Percentiles rank a stretch among this genome's conserved stretches.
Evolutionary conservation across 1,140 invertebrate species (phyloP).

Genomic region (Drosophila erecta): DNA sequence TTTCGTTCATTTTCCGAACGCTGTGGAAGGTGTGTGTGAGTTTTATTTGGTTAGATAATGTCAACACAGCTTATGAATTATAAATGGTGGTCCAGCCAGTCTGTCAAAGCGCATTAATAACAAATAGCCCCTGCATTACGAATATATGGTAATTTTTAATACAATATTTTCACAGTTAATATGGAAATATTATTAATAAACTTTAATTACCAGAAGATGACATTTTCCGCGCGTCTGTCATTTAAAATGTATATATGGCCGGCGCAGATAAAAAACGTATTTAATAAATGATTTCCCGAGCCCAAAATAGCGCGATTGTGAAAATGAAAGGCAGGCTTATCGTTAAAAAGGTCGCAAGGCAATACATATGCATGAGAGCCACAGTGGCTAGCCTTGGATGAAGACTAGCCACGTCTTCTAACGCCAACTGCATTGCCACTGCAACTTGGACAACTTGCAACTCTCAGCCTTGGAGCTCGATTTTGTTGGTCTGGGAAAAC

Average conservation of each 20-base stretch:
- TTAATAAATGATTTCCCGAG: conserved; percentile 22
- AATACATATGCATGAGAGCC: neutral
- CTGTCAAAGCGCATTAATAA: conserved; percentile 65
- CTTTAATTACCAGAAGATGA: conserved; percentile 50
- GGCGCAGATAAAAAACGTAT: conserved; percentile 6
- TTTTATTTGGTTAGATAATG: conserved; percentile 57
- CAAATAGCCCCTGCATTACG: conserved; percentile 24
- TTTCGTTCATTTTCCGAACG: neutral
- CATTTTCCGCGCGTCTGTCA: conserved; percentile 21
- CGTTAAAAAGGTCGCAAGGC: conserved; percentile 1
- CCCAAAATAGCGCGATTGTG: conserved; percentile 10
- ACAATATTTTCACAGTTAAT: conserved; percentile 45
- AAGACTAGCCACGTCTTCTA: conserved; percentile 39
- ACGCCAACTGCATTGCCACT: conserved; percentile 16
- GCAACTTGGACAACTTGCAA: conserved; percentile 16
- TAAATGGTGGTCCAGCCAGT: conserved; percentile 10
- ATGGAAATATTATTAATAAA: conserved; percentile 50
- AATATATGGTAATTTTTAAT: conserved; percentile 14
- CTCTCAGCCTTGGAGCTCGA: conserved; percentile 38
- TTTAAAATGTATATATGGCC: conserved; percentile 33
- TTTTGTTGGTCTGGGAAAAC: conserved; percentile 37
- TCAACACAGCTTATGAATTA: conserved; percentile 46
- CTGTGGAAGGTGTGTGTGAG: neutral
- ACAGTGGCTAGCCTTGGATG: conserved; percentile 27
- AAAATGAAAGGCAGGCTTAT: conserved; percentile 29